Conservation (phyloP, 1,140 invertebrate genomes). For the Zophobas atratus region DNA sequence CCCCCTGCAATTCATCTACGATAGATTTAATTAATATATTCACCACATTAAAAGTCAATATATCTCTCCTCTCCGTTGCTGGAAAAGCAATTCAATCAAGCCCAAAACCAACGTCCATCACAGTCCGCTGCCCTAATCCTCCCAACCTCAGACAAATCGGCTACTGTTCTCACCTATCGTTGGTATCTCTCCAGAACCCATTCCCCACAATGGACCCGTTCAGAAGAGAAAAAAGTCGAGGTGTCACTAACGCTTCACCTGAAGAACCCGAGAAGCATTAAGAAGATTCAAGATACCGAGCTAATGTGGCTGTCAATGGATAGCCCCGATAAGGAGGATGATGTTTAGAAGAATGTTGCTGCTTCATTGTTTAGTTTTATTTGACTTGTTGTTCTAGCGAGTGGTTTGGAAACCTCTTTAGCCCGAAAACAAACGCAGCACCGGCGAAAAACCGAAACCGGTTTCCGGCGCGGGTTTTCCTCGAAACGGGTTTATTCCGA, state of each 20-base stretch:
- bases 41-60: background rate
- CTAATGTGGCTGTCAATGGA: conserved; percentile 44
- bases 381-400: conserved; percentile 29
- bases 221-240: conserved; percentile 28
- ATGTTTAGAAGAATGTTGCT: conserved; percentile 38
- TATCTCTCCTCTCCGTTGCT: too few relatives aligned
- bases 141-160: background rate
- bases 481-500: too few relatives aligned
- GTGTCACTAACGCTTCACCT: conserved; percentile 27
- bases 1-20: conserved; percentile 26
- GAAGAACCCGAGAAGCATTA: conserved; percentile 15
- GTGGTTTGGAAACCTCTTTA: conserved; percentile 24
- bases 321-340: conserved; percentile 24
- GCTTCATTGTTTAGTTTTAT: conserved; percentile 41
- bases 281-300: conserved; percentile 27
- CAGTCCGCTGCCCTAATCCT: background rate
- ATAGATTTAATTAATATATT: conserved; percentile 30
- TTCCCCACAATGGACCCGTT: background rate
- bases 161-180: conserved; percentile 33
- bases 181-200: conserved; percentile 11
- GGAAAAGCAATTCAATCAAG: conserved; percentile 6
- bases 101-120: background rate
- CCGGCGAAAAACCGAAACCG: background rate
- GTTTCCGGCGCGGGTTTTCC: background rate
- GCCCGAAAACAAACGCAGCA: background rate